Percentiles rank a stretch among this genome's conserved stretches.
These are phyloP conservation scores for Zygothrica quintamaculata DNA, from an alignment of 2,888 invertebrate genomes.

Conservation along the genomic window DNA sequence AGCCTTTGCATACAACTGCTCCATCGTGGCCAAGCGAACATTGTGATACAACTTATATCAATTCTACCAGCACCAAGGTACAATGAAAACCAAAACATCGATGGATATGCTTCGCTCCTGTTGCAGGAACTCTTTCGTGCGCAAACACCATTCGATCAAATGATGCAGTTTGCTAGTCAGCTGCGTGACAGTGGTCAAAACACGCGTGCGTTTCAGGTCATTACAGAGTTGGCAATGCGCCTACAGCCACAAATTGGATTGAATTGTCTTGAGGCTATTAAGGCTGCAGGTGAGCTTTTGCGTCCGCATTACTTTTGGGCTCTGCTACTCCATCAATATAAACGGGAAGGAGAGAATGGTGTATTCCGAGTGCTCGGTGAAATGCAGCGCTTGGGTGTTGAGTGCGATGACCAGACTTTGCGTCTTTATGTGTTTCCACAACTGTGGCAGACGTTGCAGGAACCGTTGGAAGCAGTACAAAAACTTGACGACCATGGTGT, in stretches of 20 bases:
- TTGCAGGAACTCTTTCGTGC: constrained; percentile 87
- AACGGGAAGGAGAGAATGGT: constrained; percentile 85
- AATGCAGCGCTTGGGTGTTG: constrained; percentile 86
- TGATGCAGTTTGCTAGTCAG: constrained; percentile 78
- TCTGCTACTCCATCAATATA: constrained; percentile 85
- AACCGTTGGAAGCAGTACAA: constrained; percentile 72
- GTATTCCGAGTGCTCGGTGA: constrained; percentile 86
- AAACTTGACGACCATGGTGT: constrained; percentile 75
- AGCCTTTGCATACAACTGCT: constrained; percentile 86
- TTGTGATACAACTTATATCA: constrained; percentile 82
- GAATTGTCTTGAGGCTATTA: constrained; percentile 69
- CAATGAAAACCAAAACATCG: constrained; percentile 85
- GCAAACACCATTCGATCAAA: constrained; percentile 80
- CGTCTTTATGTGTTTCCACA: constrained; percentile 86
- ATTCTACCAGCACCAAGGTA: constrained; percentile 77
- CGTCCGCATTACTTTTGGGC: constrained; percentile 90
- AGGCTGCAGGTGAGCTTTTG: constrained; percentile 63
- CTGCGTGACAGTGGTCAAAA: constrained; percentile 78
- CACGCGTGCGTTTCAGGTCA: constrained; percentile 84
- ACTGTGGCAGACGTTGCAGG: constrained; percentile 72
- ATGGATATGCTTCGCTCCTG: constrained; percentile 86
- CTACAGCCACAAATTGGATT: constrained; percentile 64
- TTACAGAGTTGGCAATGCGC: constrained; percentile 86
- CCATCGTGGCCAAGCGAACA: constrained; percentile 54
- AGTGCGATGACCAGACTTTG: constrained; percentile 87